Evolutionary conservation across 2,888 invertebrate genomes (phyloP), one percentile per base, ranked within the genome.

Genomic region (Gisinianus flammeolus): DNA sequence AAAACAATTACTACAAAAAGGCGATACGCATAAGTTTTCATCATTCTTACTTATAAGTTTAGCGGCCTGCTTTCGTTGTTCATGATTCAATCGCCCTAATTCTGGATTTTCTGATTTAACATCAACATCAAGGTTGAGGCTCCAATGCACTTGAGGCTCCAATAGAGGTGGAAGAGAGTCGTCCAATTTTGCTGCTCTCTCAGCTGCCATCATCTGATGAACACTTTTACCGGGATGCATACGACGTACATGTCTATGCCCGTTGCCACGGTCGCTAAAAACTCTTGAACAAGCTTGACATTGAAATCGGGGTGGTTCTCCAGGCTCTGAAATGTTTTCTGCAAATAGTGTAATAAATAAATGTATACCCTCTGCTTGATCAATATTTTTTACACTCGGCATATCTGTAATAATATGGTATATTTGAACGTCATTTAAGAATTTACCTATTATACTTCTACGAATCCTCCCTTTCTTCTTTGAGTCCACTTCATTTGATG

Each of bases 241-340:
- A 31, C 72, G 54, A 31, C 72, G 72, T n/a, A 72, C 72, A 58
- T 72, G 72, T 56, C 72, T 56, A 31, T 72, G 72, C 8, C 72
- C 72, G 62, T 72, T 72, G 3, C 72, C 72, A n/a, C 72, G 58
- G 62, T 72, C 72, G 33, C 56, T 72, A 72, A 72, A 72, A 28
- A 58, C 33, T 58, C 72, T 24, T 3, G 16, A 30, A 33, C 72
- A 72, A 28, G 58, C 72, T 22, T 16, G 58, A 33, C 72, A 72
- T 58, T 72, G 72, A 31, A 72, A 72, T 31, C 62, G 58, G 30
- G 22, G 2, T 12, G 54, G 28, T 8, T 72, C 16, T 56, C 72
- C 72, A 24, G 58, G 58, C 8, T 44, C 44, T 1, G 44, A 44
- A 16, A 44, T 19, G 12, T 44, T 44, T 1, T 16, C 44, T 44